Base-by-base conservation (phyloP, 2,113 vertebrate genomes). In the Maccullochella peelii region DNA sequence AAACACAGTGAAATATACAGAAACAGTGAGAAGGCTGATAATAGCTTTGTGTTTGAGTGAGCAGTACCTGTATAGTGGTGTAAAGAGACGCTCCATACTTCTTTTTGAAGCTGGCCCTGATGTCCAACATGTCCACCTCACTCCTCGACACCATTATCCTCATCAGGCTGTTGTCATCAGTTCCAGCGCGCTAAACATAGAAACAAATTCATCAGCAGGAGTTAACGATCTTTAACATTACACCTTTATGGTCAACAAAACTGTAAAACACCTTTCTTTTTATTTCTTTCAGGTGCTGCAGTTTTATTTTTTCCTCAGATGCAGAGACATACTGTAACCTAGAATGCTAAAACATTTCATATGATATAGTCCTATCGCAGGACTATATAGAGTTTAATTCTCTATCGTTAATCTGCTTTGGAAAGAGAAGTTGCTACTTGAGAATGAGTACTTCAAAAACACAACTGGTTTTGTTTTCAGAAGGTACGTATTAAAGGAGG, bases 61-160 rank as follows among this genome's bases (percentile, higher is more conserved):
- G 65, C 36, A 8, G 44, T 95, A 97, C 98, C 97, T 99, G 96
- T 90, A 99, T 97, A 83, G 94, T 96, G 52, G 94, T 92, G 86
- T 97, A 89, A n/a, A 99, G 94, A 14, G 98, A 97, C 21, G 92
- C 95, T 3, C 95, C 95, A 30, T 97, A 98, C 88, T 94, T 96
- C 93, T 95, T 96, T 68, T 97, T 95, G 68, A 97, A 96, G 55
- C 94, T 88, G 50, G 84, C 92, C 89, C 96, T 95, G 79, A 99
- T 96, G 91, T 99, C 97, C 92, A 97, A 59, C 93, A 99, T 95
- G 92, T 99, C 98, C 10, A 94, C 80, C 92, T 99, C 98, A 33
- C 98, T 98, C 90, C 98, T 96, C 12, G 97, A 98, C 86, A 99
- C 97, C 95, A 99, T 93, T 27, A 98, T 93, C 91, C 97, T 95